Percentiles rank a stretch among this genome's conserved stretches.
phyloP scores from a whole-genome alignment of 1,140 invertebrate species.

The Brachionus angularis region DNA sequence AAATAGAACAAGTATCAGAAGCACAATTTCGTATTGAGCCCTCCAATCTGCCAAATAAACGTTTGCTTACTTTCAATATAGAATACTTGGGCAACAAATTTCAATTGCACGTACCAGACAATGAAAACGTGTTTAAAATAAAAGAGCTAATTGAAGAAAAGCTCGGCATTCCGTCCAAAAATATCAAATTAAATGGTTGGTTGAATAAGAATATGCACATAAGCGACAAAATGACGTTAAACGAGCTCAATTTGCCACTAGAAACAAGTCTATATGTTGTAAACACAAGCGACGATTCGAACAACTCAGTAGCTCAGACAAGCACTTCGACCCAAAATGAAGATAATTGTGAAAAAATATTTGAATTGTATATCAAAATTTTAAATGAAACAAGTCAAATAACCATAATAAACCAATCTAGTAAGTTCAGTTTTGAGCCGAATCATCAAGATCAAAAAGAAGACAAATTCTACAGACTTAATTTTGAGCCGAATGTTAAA shows the following conservation, averaged over 20 bases:
- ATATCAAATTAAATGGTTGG: slow-evolving; percentile 10
- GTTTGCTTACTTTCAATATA: slow-evolving; percentile 21
- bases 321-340: too few species aligned
- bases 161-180: neutral
- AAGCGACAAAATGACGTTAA: neutral
- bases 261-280: slow-evolving; percentile 1
- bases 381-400: slow-evolving; percentile 14
- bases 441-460: neutral
- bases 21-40: neutral
- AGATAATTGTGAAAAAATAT: too few species aligned
- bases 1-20: neutral
- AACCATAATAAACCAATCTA: slow-evolving; percentile 7
- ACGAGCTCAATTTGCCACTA: slow-evolving; percentile 14
- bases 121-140: neutral
- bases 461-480: neutral
- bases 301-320: too few species aligned
- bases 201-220: neutral
- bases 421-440: neutral
- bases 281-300: neutral
- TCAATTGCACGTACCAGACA: slow-evolving; percentile 15
- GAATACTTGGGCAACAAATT: slow-evolving; percentile 20
- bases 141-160: slow-evolving; percentile 26
- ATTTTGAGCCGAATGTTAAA: neutral
- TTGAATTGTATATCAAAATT: slow-evolving; percentile 7
- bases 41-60: too few species aligned